Evolutionary conservation across 2,113 vertebrate genomes (phyloP).

Genomic region (Onychostruthus taczanowskii): DNA sequence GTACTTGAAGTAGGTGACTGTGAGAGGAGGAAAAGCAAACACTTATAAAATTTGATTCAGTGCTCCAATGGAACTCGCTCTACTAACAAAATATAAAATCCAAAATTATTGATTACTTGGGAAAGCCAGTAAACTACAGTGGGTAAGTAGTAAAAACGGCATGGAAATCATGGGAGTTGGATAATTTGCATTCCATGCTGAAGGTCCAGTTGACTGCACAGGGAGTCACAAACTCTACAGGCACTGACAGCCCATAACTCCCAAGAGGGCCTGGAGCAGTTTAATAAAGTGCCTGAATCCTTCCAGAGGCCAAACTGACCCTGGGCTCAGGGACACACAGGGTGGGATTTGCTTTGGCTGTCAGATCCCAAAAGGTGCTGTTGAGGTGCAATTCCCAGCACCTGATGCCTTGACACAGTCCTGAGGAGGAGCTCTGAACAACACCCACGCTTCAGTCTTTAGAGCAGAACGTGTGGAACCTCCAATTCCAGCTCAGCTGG

Average conservation of each 20-base stretch:
- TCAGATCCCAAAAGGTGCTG: background rate
- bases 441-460: fast-evolving
- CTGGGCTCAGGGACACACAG: background rate
- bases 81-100: background rate
- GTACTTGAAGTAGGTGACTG: background rate
- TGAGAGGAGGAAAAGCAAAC: background rate
- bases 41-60: background rate
- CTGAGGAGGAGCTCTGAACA: background rate
- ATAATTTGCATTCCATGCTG: background rate
- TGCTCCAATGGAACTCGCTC: background rate
- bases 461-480: background rate
- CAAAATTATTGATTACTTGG: background rate
- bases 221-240: background rate
- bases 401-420: background rate
- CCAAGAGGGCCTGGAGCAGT: background rate
- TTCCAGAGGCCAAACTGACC: background rate
- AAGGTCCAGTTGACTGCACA: background rate
- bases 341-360: background rate
- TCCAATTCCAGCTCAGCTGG: background rate
- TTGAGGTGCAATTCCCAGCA: background rate
- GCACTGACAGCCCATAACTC: background rate
- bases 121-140: background rate
- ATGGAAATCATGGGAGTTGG: background rate
- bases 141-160: background rate
- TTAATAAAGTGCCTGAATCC: background rate